These are phyloP conservation scores for Liopterus haemorrhoidalis DNA, from an alignment of 2,888 invertebrate species.

Conservation along the genomic window DNA sequence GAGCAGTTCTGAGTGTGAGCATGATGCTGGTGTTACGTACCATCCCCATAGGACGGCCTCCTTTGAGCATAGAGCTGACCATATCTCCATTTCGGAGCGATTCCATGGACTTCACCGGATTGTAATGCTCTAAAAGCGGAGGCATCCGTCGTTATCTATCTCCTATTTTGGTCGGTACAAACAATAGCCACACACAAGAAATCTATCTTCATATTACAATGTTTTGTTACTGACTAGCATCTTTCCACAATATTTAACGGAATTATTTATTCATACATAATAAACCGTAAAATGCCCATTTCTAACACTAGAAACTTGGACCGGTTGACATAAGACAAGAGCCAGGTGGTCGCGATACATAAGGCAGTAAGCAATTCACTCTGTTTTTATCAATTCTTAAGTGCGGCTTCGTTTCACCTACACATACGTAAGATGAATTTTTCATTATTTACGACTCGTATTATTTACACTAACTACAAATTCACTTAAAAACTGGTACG, in stretches of 20 bases:
- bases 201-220: too few relatives aligned
- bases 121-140: constrained; percentile 45
- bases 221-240: constrained; percentile 23
- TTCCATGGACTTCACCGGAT: constrained; percentile 46
- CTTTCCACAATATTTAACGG: constrained; percentile 12
- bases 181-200: too few relatives aligned
- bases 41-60: constrained; percentile 37
- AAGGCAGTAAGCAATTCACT: constrained; percentile 19
- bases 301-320: constrained; percentile 38
- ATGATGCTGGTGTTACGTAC: constrained; percentile 46
- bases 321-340: constrained; percentile 37
- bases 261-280: constrained; percentile 16
- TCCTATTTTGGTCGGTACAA: constrained; percentile 35
- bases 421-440: too few relatives aligned
- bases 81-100: constrained; percentile 46
- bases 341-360: constrained; percentile 42
- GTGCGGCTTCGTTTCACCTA: too few relatives aligned
- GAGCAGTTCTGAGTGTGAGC: constrained; percentile 72
- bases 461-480: too few relatives aligned
- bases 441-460: too few relatives aligned
- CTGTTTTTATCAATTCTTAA: constrained; percentile 20
- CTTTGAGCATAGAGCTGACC: constrained; percentile 40
- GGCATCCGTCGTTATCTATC: constrained; percentile 49
- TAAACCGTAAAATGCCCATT: constrained; percentile 34
- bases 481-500: too few relatives aligned